These are phyloP conservation scores for Micrasema longulum DNA, from an alignment of 1,140 invertebrate genomes.

Conservation along the genomic window DNA sequence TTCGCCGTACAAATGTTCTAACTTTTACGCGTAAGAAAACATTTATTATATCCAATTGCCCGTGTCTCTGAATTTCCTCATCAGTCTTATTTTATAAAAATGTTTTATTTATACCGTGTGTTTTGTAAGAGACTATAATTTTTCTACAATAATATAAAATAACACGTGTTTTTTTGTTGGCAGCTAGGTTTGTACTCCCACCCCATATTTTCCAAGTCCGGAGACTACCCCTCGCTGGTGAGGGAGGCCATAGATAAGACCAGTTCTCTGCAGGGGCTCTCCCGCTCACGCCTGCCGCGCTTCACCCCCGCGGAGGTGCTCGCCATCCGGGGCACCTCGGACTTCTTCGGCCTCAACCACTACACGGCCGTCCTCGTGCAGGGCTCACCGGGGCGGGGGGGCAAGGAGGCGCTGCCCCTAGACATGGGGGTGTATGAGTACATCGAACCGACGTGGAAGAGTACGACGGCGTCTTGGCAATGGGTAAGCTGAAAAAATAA, in stretches of 20 bases:
- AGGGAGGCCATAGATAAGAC: constrained; percentile 67
- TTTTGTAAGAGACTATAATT: too few relatives aligned
- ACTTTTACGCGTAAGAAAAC: too few relatives aligned
- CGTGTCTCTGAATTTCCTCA: too few relatives aligned
- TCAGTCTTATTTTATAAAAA: too few relatives aligned
- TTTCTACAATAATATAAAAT: too few relatives aligned
- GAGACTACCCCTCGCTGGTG: constrained; percentile 74
- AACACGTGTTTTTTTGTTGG: too few relatives aligned
- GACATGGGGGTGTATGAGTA: constrained; percentile 25
- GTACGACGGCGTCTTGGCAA: constrained; percentile 6
- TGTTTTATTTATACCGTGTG: too few relatives aligned
- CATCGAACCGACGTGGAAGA: constrained; percentile 23
- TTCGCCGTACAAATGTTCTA: too few relatives aligned
- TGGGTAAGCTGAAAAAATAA: constrained; percentile 24
- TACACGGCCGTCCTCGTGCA: constrained; percentile 64
- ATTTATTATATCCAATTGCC: too few relatives aligned
- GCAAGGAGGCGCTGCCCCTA: neutral
- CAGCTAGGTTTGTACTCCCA: constrained; percentile 72
- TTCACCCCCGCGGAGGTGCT: constrained; percentile 70
- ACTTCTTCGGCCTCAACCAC: constrained; percentile 75
- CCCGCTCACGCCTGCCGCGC: constrained; percentile 68
- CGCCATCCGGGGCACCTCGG: constrained; percentile 69
- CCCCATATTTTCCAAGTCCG: constrained; percentile 69
- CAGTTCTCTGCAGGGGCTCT: constrained; percentile 70
- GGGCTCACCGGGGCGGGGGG: neutral